Percentiles rank a stretch among this genome's conserved stretches.
Conservation (phyloP, 2,797 vertebrate genomes). For the Zalophus californianus region DNA sequence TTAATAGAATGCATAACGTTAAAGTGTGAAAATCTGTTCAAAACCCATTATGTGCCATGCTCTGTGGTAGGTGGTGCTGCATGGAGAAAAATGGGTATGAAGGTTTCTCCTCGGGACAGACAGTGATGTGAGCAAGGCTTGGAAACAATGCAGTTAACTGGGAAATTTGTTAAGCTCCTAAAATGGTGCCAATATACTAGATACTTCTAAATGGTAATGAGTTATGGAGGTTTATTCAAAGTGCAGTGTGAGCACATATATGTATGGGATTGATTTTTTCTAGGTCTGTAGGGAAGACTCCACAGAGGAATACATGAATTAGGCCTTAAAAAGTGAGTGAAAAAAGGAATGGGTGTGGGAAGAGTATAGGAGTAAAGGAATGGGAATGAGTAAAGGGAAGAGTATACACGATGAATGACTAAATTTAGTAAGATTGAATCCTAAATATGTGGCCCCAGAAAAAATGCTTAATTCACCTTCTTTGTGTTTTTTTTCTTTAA, state of each 20-base stretch:
- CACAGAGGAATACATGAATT: neutral
- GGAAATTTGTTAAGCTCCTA: neutral
- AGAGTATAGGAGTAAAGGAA: too few relatives aligned
- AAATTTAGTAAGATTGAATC: neutral
- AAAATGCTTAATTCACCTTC: slow-evolving; percentile 39
- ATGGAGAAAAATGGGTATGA: neutral
- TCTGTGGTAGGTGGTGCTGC: neutral
- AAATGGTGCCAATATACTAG: neutral
- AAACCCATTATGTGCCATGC: neutral
- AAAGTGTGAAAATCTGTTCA: neutral
- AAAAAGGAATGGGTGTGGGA: neutral
- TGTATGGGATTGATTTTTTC: neutral
- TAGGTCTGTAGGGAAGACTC: neutral
- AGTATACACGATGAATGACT: neutral
- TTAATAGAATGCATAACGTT: neutral
- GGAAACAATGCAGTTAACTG: neutral
- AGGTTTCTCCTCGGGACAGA: neutral
- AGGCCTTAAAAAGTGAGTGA: neutral
- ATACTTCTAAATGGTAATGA: neutral
- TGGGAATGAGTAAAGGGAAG: neutral
- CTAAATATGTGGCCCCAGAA: neutral
- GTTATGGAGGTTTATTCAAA: neutral
- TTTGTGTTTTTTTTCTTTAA: neutral
- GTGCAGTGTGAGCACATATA: neutral
- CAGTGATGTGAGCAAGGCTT: neutral